Base-by-base conservation (phyloP, 2,797 vertebrate genomes). In the Brachyalestes nurse region DNA sequence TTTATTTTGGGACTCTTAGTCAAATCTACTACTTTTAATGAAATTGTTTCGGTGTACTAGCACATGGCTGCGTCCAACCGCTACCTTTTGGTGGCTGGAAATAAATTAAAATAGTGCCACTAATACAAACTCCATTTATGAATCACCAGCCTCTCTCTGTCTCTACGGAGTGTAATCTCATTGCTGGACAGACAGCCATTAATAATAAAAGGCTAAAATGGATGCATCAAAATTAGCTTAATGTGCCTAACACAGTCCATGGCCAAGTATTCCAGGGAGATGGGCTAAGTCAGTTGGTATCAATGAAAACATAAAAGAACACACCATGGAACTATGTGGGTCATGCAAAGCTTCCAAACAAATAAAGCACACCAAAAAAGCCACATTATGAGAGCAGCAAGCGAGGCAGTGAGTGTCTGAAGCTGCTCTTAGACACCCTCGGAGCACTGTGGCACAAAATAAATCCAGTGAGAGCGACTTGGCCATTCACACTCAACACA, bases 401-500 rank as follows among this genome's bases (percentile, higher is more conserved):
- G 38, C 10, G 5, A 38, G 61, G 72, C 17, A 78, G 77, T 23
- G 42, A 47, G 19, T n/a, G 23, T 55, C 55, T 47, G 61, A 51
- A 78, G 65, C 72, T 53, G 19, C 60, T 78, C 19, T 78, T 51
- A 65, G 17, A 12, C 38, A 55, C 55, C 55, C 72, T 66, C 75
- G 34, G 65, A 81, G 62, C 74, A 81, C 23, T 53, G 65, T 53
- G 66, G 71, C 65, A 58, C 42, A 65, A 79, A 65, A 84, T 14
- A 65, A 74, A 51, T 57, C 51, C 34, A 62, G 65, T 2, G 12
- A 73, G 17, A 21, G 17, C 28, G n/a, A 60, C 45, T 19, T 38
- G 60, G 40, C 55, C 58, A 17, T 79, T 77, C 64, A 53, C 38
- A 61, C 70, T 66, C 16, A 82, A 77, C 19, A 75, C 78, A 82